Evolutionary conservation across 2,888 invertebrate genomes (phyloP), one percentile per base, ranked within the genome.

Genomic region (Hemaris fuciformis): DNA sequence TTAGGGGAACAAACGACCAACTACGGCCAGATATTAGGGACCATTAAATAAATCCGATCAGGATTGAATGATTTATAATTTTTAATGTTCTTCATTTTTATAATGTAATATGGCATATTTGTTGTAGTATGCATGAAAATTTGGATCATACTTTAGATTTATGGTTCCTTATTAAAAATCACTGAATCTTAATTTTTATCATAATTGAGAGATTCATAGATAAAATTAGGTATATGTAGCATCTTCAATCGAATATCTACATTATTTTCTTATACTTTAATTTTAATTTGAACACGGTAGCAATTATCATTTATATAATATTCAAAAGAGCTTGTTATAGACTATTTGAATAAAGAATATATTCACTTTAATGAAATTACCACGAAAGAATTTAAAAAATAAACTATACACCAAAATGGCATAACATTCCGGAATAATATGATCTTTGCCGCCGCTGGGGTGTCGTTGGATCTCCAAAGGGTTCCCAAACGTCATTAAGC

Each of bases 1-100:
- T 84, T 83, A 80, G 84, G 86, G 88, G 85, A 76, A 70, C 71
- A 74, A 79, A 76, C 63, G 63, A 71, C 80, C 72, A 57, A 78
- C 80, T 77, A 82, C 73, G n/a, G 71, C 67, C 71, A 72, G 73
- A 75, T 79, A 75, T 70, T 68, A 58, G 60, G 61, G 60, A 69
- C 57, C 64, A 70, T 74, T 66, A 64, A 67, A 70, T 62, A 59
- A 68, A 70, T 65, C 67, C 48, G 57, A 34, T 57, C 57, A 22
- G 20, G 7, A 57, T 57, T 20, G 34, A 38, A 57, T 57, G 57
- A 58, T 27, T 25, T 48, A 48, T 48, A 20, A 22, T 7, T 6
- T 48, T 48, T 25, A n/a, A 27, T 27, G 22, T 20, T 45, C 15
- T 48, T n/a, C 25, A 48, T 48, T 25, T 48, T 15, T n/a, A 48